Evolutionary conservation across 2,888 invertebrate species (phyloP).

Genomic region (Mesoligia furuncula): DNA sequence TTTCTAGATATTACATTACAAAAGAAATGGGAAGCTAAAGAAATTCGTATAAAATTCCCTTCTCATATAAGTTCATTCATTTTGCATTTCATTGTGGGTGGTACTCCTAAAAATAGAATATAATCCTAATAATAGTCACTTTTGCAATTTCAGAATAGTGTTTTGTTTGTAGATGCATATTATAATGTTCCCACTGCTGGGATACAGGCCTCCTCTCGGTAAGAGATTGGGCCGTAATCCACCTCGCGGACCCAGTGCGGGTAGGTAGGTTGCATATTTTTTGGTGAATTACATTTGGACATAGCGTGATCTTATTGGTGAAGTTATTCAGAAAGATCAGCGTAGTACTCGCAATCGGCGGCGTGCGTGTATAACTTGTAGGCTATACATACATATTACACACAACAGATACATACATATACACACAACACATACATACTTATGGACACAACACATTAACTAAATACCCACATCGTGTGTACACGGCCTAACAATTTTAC

Average conservation of each 20-base stretch:
- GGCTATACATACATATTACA: too few relatives aligned
- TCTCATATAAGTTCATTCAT: constrained; percentile 17
- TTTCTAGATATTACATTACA: constrained; percentile 37
- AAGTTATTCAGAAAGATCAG: not conserved
- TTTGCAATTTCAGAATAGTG: not conserved
- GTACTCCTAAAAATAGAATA: constrained; percentile 12
- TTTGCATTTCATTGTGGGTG: constrained; percentile 22
- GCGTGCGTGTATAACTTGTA: not conserved
- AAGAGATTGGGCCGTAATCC: too few relatives aligned
- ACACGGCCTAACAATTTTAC: too few relatives aligned
- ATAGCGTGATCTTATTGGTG: not conserved
- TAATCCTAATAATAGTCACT: too few relatives aligned
- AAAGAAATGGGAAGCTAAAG: constrained; percentile 49
- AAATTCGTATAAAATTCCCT: constrained; percentile 28
- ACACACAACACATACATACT: too few relatives aligned
- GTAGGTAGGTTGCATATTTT: not conserved
- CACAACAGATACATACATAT: too few relatives aligned
- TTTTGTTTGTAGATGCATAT: too few relatives aligned
- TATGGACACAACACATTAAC: too few relatives aligned
- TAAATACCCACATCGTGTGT: too few relatives aligned
- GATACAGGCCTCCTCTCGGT: too few relatives aligned
- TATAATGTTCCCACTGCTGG: too few relatives aligned
- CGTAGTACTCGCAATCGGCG: not conserved
- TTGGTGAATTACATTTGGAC: not conserved
- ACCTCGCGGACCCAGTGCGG: too few relatives aligned